These are phyloP conservation scores for Seriola rivoliana DNA, from an alignment of 2,113 vertebrate genomes.

Conservation along the genomic window DNA sequence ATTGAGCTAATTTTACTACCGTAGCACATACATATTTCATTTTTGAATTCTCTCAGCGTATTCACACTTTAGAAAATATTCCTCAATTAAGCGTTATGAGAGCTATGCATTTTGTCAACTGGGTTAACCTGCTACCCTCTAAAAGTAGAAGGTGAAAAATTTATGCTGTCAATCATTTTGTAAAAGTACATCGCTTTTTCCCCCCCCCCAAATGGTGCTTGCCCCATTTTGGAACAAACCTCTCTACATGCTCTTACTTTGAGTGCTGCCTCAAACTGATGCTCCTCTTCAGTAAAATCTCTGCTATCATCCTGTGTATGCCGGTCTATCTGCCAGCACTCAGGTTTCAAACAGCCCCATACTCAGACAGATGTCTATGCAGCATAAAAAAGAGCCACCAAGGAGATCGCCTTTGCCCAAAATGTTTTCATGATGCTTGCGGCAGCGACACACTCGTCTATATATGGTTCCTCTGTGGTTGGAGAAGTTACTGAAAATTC, in stretches of 20 bases:
- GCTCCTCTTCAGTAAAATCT: conserved; percentile 50
- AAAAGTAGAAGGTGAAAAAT: conserved; percentile 22
- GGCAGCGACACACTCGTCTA: conserved; percentile 24
- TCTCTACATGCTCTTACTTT: conserved; percentile 26
- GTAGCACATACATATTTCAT: neutral
- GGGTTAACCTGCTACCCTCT: conserved; percentile 7
- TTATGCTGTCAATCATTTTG: conserved; percentile 22
- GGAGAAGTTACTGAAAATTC: conserved; percentile 43
- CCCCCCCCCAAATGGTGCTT: conserved; percentile 26
- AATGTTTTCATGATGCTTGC: conserved; percentile 39
- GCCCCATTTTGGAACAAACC: conserved; percentile 54
- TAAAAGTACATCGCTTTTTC: conserved; percentile 15
- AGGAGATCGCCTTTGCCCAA: conserved; percentile 57
- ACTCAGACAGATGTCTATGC: conserved; percentile 44
- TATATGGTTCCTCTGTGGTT: conserved; percentile 52
- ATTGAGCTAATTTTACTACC: neutral
- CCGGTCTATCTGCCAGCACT: conserved; percentile 36
- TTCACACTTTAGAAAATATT: neutral
- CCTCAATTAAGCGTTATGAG: neutral
- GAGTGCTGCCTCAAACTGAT: conserved; percentile 36
- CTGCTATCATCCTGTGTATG: conserved; percentile 36
- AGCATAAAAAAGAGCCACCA: conserved; percentile 59
- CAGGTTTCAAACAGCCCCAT: conserved; percentile 47
- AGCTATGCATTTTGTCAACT: neutral
- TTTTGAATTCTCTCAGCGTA: neutral